Evolutionary conservation across 2,888 invertebrate genomes (phyloP), one percentile per base, ranked within the genome.

Genomic region (Candidula unifasciata): DNA sequence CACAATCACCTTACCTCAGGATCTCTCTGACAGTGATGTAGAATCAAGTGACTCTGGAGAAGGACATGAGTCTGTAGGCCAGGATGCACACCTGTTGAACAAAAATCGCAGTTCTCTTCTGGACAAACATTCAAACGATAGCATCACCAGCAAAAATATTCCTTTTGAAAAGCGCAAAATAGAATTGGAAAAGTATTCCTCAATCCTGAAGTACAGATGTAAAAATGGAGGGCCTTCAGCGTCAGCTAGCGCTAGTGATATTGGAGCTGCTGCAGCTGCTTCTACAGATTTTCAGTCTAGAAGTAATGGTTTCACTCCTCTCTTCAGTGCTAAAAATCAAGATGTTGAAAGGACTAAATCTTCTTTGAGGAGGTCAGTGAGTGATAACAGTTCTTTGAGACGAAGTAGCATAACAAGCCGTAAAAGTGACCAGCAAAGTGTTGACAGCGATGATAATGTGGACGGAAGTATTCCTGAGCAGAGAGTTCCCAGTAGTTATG

Each of bases 171-270:
- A 60, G 35, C 69, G 82, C 3, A 87, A 86, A 71, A 77, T 76
- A 27, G 85, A 88, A 73, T 54, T 89, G 52, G 68, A 86, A 24
- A 85, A 86, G 68, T 89, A 87, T 69, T 83, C 88, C 0, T 86
- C 88, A 18, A 90, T 90, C 84, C 82, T 90, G n/a, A 86, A 80
- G 64, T 87, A 87, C 74, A 76, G 35, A 74, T 80, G 71, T 33
- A 71, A 30, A 33, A 71, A 54, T 57, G 74, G 77, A 6, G 24
- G 54, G 54, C 21, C 52, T 60, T 64, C 73, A 21, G 24, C 66
- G 57, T 68, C 69, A 3, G 1, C 35, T 37, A 54, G 74, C 24
- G 24, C 82, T 21, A 30, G 30, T 44, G 30, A 44, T 74, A 18
- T 74, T 74, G 74, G 54, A 21, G 5, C 60, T 60, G 74, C 74